phyloP scores from a whole-genome alignment of 2,888 invertebrate genomes.

The Cremastobaeus sp. region DNA sequence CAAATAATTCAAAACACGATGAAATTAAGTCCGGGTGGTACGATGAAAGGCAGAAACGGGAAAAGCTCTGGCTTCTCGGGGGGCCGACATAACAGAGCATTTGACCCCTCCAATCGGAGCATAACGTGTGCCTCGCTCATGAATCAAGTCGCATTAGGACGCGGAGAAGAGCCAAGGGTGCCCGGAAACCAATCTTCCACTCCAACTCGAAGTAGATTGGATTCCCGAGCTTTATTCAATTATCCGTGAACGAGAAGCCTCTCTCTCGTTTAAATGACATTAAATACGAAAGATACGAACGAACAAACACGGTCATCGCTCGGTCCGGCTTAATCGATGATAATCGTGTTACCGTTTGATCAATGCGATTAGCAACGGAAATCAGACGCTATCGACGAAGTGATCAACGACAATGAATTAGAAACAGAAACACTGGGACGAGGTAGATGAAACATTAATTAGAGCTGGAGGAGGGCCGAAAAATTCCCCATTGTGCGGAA shows the following conservation, averaged over 20 bases:
- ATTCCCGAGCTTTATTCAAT: constrained; percentile 77
- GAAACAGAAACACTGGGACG: neutral
- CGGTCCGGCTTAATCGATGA: constrained; percentile 34
- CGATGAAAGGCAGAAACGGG: constrained; percentile 75
- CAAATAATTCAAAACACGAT: constrained; percentile 77
- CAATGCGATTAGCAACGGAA: constrained; percentile 29
- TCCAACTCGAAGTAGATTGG: constrained; percentile 76
- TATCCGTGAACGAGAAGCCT: constrained; percentile 69
- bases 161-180: constrained; percentile 62
- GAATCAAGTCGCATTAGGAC: constrained; percentile 78
- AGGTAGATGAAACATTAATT: neutral
- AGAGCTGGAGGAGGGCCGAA: neutral
- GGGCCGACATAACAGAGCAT: constrained; percentile 72
- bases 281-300: constrained; percentile 21
- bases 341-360: constrained; percentile 30
- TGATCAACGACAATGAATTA: neutral
- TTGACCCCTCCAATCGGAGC: constrained; percentile 74
- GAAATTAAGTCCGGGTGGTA: constrained; percentile 76
- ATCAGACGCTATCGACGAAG: constrained; percentile 1
- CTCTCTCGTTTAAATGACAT: constrained; percentile 49
- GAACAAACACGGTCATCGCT: constrained; percentile 32
- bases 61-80: constrained; percentile 60
- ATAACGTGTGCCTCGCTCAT: constrained; percentile 74
- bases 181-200: constrained; percentile 74
- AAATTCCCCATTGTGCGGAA: no score